Percentiles rank a stretch among this genome's conserved stretches.
Conservation (phyloP, 2,888 invertebrate genomes). For the Netelia virgata region DNA sequence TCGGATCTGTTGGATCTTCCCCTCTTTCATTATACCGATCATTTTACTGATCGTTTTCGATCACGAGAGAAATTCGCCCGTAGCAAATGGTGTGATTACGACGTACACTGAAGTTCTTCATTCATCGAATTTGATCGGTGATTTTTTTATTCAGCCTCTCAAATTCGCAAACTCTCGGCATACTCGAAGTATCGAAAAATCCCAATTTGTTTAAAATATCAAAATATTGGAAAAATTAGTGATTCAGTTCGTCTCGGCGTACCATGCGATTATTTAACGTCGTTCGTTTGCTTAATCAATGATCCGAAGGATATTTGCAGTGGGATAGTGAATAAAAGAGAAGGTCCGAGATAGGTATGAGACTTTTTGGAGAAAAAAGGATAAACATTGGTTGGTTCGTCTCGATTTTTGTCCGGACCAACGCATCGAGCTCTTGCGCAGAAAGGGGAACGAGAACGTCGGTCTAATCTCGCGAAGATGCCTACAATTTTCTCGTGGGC, state of each 20-base stretch:
- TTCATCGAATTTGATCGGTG: conserved; percentile 50
- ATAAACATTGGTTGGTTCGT: conserved; percentile 4
- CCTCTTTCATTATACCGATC: conserved; percentile 30
- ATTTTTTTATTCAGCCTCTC: conserved; percentile 47
- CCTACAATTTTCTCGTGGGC: conserved; percentile 66
- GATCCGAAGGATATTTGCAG: conserved; percentile 39
- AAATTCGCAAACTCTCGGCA: conserved; percentile 8
- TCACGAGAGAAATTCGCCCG: conserved; percentile 40
- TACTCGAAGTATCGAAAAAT: conserved; percentile 11
- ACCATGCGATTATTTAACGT: neutral
- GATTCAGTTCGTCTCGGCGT: neutral
- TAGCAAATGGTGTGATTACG: conserved; percentile 49
- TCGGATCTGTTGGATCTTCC: neutral
- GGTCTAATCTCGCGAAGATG: conserved; percentile 66
- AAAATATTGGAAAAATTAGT: neutral
- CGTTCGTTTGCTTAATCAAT: conserved; percentile 4
- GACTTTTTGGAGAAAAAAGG: conserved; percentile 1
- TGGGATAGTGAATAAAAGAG: conserved; percentile 20
- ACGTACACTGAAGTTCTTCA: conserved; percentile 30
- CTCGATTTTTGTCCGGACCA: conserved; percentile 68
- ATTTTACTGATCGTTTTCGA: conserved; percentile 55
- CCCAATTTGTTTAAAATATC: neutral
- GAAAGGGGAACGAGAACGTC: conserved; percentile 59
- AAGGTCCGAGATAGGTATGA: conserved; percentile 39
- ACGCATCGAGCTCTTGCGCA: conserved; percentile 66